Percentiles rank a stretch among this genome's conserved stretches.
Conservation (phyloP, 1,140 invertebrate species). For the Triops cancriformis region DNA sequence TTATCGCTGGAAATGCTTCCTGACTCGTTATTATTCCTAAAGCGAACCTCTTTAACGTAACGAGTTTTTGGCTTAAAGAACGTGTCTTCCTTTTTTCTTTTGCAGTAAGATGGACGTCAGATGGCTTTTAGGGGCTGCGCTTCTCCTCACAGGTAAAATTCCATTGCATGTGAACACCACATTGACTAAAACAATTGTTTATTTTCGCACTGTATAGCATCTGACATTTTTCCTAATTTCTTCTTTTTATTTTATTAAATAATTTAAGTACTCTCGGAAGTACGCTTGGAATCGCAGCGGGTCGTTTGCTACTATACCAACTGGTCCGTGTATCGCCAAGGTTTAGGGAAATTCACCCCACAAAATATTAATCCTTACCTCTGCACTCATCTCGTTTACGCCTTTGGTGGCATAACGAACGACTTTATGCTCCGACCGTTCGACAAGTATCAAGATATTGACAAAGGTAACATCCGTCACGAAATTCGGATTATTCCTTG, state of each 20-base stretch:
- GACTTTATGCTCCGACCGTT: slow-evolving; percentile 83
- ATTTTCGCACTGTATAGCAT: neutral
- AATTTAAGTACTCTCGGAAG: neutral
- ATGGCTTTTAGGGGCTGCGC: neutral
- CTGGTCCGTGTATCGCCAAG: slow-evolving; percentile 68
- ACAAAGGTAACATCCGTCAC: slow-evolving; percentile 60
- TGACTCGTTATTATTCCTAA: too few relatives aligned
- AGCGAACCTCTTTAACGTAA: neutral
- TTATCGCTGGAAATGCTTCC: too few relatives aligned
- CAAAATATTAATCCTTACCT: slow-evolving; percentile 93
- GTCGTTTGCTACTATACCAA: slow-evolving; percentile 91
- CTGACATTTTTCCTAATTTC: neutral
- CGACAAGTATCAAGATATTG: slow-evolving; percentile 90
- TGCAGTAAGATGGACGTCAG: neutral
- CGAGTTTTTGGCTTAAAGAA: neutral
- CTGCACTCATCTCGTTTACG: slow-evolving; percentile 90
- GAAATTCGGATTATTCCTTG: neutral
- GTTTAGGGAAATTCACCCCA: slow-evolving; percentile 71
- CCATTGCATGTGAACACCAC: too few relatives aligned
- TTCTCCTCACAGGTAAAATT: neutral
- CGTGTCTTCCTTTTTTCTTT: neutral
- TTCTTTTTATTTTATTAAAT: neutral
- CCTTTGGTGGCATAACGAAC: slow-evolving; percentile 85
- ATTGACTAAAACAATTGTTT: too few relatives aligned
- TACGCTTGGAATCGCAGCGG: slow-evolving; percentile 16